Conservation (phyloP, 1,140 invertebrate species). For the Neotoxoptera formosana region DNA sequence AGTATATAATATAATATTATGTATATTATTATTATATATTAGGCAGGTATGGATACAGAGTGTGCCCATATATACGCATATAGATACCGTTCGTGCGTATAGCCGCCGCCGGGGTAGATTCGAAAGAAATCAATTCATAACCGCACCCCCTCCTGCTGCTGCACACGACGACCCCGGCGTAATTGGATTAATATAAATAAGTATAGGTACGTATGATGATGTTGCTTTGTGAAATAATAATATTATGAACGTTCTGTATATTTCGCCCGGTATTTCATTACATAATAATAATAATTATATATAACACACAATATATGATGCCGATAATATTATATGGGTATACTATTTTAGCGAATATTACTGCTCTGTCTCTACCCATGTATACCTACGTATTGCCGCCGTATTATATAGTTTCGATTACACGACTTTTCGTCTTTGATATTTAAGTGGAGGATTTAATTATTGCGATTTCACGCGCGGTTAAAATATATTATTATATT, state of each 20-base stretch:
- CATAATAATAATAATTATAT: slow-evolving; percentile 20
- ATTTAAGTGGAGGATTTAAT: not conserved
- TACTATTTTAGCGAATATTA: not conserved
- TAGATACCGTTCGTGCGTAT: not conserved
- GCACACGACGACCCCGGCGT: too few species aligned
- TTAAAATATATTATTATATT: too few species aligned
- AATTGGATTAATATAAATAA: not conserved
- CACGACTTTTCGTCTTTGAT: not conserved
- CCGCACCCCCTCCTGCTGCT: too few species aligned
- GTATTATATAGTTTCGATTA: not conserved
- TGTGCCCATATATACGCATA: too few species aligned
- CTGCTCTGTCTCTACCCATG: not conserved
- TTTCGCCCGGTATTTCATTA: not conserved
- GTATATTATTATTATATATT: not conserved
- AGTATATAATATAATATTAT: not conserved
- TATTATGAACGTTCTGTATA: not conserved
- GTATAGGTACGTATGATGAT: too few species aligned
- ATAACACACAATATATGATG: not conserved
- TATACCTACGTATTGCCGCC: too few species aligned
- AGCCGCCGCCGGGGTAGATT: not conserved
- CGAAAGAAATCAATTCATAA: not conserved
- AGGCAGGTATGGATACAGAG: too few species aligned
- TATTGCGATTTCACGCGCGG: not conserved
- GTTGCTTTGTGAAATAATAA: not conserved
- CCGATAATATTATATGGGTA: not conserved